Conservation (phyloP, 2,888 invertebrate genomes). For the Pimpla rufipes region DNA sequence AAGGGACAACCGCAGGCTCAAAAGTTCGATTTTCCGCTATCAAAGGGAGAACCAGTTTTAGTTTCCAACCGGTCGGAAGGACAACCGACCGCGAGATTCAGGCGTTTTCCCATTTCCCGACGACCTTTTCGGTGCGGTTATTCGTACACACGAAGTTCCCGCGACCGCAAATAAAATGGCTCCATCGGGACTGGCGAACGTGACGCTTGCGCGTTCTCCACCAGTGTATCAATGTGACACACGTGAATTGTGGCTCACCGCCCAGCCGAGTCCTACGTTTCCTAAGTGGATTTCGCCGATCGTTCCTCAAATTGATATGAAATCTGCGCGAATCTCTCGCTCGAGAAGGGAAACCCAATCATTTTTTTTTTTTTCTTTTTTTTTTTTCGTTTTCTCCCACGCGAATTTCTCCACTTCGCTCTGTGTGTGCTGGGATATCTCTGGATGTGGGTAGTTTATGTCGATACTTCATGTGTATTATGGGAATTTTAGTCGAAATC, state of each 20-base stretch:
- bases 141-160: background rate
- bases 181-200: background rate
- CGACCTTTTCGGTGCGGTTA: background rate
- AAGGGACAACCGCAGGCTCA: background rate
- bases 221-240: background rate
- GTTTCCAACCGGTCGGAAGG: background rate
- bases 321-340: background rate
- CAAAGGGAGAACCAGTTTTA: background rate
- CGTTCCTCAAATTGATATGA: background rate
- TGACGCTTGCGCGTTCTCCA: background rate
- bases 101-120: slow-evolving; percentile 12
- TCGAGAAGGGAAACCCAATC: background rate
- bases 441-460: background rate
- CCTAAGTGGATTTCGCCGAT: slow-evolving; percentile 6
- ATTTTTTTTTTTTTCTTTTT: slow-evolving; percentile 9
- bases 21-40: slow-evolving; percentile 13
- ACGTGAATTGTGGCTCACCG: slow-evolving; percentile 6
- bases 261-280: background rate
- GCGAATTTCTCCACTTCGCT: no score
- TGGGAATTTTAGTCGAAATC: background rate
- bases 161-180: background rate
- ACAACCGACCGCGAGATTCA: slow-evolving; percentile 4
- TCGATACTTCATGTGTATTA: no score
- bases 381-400: background rate
- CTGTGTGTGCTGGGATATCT: no score